These are phyloP conservation scores for Pontoporia blainvillei DNA, from an alignment of 2,113 vertebrate species.

Conservation along the genomic window DNA sequence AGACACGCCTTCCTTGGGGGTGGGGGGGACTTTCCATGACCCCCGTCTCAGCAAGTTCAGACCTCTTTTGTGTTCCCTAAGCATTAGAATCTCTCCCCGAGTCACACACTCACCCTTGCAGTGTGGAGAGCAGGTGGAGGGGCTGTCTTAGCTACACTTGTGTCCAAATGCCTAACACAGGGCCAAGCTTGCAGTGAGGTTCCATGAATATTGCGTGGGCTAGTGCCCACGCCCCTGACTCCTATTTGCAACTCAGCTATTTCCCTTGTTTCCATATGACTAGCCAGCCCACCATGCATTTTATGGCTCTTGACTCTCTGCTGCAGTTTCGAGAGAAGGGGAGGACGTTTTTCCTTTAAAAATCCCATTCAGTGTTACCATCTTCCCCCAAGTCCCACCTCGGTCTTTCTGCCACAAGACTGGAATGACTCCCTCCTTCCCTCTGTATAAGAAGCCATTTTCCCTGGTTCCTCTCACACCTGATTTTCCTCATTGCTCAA, in stretches of 20 bases:
- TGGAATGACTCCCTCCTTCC: neutral
- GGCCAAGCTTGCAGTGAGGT: neutral
- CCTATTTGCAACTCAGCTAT: neutral
- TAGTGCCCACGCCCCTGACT: neutral
- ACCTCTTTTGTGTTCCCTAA: neutral
- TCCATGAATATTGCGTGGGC: neutral
- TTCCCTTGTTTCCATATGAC: neutral
- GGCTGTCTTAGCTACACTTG: neutral
- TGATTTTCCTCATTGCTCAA: neutral
- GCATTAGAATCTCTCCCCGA: neutral
- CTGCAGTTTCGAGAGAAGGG: neutral
- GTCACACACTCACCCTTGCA: neutral
- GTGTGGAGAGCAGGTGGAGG: neutral
- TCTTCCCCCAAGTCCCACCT: neutral
- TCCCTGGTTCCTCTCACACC: neutral
- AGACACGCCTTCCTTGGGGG: neutral
- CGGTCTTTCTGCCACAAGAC: neutral
- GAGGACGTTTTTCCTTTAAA: neutral
- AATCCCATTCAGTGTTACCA: neutral
- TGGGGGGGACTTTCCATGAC: fast-evolving
- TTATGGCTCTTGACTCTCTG: neutral
- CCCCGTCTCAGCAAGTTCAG: neutral
- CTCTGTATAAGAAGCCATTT: neutral
- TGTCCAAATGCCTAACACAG: neutral
- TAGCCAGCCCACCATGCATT: too few relatives aligned